Base-by-base conservation (phyloP, 2,888 invertebrate species). In the Trachelus troglodyta region DNA sequence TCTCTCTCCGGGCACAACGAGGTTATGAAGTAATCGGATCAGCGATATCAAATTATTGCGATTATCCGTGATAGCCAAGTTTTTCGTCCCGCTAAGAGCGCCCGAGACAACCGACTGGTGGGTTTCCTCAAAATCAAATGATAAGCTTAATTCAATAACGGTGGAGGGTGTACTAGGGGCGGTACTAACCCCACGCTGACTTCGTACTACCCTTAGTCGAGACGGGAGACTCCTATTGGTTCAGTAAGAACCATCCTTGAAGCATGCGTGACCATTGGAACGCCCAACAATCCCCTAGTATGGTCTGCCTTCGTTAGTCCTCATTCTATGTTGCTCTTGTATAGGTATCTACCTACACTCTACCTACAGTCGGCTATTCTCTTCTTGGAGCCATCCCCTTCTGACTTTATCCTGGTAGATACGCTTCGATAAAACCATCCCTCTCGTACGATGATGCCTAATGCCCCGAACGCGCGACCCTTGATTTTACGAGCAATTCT, bases 91-190 rank as follows among this genome's bases (percentile, higher is more conserved):
- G 90, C 85, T 89, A 90, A 90, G 90, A 89, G 90, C 88, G 87
- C 88, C 88, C 88, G 90, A 90, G 88, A 89, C 91, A 88, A 90
- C 91, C 91, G 90, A 90, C 90, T 89, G 90, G 90, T 89, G 90
- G 89, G 88, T 90, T 90, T 91, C 88, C 91, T 91, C 90, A 89
- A 91, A 91, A 91, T 91, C 91, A 91, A 91, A 91, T 91, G 91
- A 91, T 91, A 90, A 91, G 91, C 91, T 91, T 91, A 91, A 91
- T 91, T 91, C 91, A 91, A 91, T 91, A 91, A 90, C 89, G 81
- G 83, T 87, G 81, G 81, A 83, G 85, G 87, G 86, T 86, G 86
- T 85, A 81, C 79, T 79, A 80, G 80, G 85, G 84, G 56, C 56
- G 56, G 56, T 56, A 56, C 56, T 56, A 56, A 56, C 56, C 56